Evolutionary conservation across 2,888 invertebrate genomes (phyloP), one percentile per base, ranked within the genome.

Genomic region (Mystacides longicornis): DNA sequence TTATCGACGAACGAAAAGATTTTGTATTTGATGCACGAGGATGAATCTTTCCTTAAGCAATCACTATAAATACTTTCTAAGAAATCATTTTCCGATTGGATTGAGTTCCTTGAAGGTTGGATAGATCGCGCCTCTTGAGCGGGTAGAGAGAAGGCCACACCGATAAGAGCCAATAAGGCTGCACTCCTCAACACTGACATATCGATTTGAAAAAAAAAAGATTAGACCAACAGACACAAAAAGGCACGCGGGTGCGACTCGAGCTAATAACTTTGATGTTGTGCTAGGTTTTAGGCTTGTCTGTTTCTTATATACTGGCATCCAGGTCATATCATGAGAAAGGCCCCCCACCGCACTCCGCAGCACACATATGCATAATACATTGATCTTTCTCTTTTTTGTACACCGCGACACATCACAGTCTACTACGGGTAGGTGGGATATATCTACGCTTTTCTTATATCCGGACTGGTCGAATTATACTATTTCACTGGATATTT

Each of bases 1-100:
- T 90, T 90, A 75, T 91, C 91, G 63, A 91, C 87, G 72, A 86
- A 89, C 20, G 87, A 85, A 77, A 90, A 89, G 67, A 91, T 82
- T 69, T 90, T 91, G 78, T 89, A 88, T 71, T 90, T 91, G 65
- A 91, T 82, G 70, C 91, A 91, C 71, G 87, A 85, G 63, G 87
- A 83, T 23, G 90, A 89, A 67, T 90, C 90, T 71, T 90, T 91
- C 65, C 84, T 81, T 61, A 89, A 73, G 68, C 91, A 91, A 66
- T 91, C 91, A 65, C 78, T 78, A 70, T 86, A 86, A 68, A 85
- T 85, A 65, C 84, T 77, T 66, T 87, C 85, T 76, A 90, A 83
- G 58, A 89, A 80, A 65, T 91, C 90, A 67, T 87, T 89, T 65
- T 87, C 87, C 51, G 81, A 79, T 65, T 84, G 83, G 62, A 82